A percentile compares a stretch with the other conserved stretches of the same genome.
These are phyloP conservation scores for Enteromius treurensis DNA, from an alignment of 2,797 vertebrate genomes.

Conservation along the genomic window DNA sequence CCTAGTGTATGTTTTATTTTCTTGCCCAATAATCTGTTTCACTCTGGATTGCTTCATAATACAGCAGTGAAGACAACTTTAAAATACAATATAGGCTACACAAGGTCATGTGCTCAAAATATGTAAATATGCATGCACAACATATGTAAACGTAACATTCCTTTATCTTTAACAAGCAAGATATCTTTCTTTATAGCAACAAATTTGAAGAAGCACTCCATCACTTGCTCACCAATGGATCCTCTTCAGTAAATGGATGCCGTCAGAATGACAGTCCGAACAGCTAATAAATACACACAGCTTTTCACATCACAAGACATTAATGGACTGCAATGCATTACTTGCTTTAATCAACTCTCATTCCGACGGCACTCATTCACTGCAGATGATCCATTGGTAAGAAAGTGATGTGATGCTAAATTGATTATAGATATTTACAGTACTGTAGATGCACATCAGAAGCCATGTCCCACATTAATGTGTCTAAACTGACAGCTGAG, in stretches of 20 bases:
- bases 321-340: background rate
- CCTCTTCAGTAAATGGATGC: background rate
- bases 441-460: background rate
- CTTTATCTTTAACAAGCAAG: too few species aligned
- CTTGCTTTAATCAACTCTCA: background rate
- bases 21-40: background rate
- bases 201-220: background rate
- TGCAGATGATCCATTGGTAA: background rate
- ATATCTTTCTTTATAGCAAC: background rate
- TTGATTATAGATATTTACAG: background rate
- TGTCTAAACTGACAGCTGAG: conserved; percentile 23
- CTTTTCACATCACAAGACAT: background rate
- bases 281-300: background rate
- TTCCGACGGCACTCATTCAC: background rate
- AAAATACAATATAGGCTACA: background rate
- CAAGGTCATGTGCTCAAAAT: background rate
- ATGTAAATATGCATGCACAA: too few species aligned
- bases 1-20: background rate
- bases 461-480: background rate
- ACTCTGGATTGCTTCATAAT: background rate
- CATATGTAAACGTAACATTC: too few species aligned
- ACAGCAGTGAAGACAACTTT: background rate
- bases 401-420: background rate
- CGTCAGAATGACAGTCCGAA: background rate
- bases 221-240: background rate